Evolutionary conservation across 2,113 vertebrate species (phyloP), one percentile per base, ranked within the genome.

Genomic region (Burhinus bistriatus): DNA sequence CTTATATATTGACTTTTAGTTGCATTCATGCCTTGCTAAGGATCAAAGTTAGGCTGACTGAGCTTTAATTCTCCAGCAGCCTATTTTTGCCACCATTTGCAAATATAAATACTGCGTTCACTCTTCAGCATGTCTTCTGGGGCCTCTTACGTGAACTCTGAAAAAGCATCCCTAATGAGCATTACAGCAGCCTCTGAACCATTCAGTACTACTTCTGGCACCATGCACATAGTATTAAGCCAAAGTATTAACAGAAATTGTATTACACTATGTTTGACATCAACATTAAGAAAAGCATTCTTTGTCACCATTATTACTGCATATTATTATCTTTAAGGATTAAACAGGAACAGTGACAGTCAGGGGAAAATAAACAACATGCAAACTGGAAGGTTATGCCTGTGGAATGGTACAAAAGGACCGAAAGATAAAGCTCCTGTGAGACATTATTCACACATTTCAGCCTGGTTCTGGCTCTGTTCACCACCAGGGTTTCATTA

Each of bases 281-380:
- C 55, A 71, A 71, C 23, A 18, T 72, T 80, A 30, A 2, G 0
- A 78, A 82, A 89, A 79, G 10, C 69, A 75, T 38, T 84, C 47
- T 82, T 96, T 38, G n/a, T 58, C n/a, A 59, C 27, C 29, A 54
- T 89, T 84, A 91, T 44, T 84, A 83, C 57, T 68, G 16, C 8
- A 10, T 36, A 59, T 66, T 75, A 58, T 62, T 89, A 57, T 68
- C 20, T 65, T 83, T 69, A 87, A 51, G 73, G 65, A 84, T 91
- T 84, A 91, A 96, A 75, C 22, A 81, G 36, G 68, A 90, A 86
- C 21, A 70, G n/a, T 52, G 54, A 73, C 40, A 88, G 87, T 58
- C 40, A 82, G 30, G 20, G 47, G 38, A 95, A 94, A 91, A 96
- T 54, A 95, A 95, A 94, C 76, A 93, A 71, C 25, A 40, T 3